Conservation (phyloP, 2,113 vertebrate species). For the Origma solitaria region DNA sequence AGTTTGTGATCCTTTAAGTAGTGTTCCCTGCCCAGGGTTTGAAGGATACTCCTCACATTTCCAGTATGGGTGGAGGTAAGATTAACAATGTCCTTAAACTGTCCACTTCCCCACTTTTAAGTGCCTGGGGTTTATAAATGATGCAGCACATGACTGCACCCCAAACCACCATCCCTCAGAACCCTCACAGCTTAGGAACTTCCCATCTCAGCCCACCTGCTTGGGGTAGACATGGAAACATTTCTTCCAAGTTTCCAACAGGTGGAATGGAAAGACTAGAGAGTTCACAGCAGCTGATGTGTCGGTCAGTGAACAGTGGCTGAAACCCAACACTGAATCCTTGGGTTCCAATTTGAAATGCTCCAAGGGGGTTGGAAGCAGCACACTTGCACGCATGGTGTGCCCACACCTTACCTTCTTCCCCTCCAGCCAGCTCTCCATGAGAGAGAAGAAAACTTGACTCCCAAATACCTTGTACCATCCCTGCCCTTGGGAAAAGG, state of each 20-base stretch:
- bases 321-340: background rate
- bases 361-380: background rate
- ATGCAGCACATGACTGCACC: background rate
- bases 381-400: rapidly evolving
- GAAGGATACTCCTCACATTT: background rate
- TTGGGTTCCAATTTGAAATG: background rate
- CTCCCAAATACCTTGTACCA: background rate
- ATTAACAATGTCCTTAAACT: background rate
- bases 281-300: background rate
- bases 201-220: background rate
- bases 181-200: background rate
- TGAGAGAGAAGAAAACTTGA: background rate
- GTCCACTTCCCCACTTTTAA: background rate
- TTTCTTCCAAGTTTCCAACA: background rate
- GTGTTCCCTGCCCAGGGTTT: background rate
- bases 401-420: background rate
- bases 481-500: background rate
- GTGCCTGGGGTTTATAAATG: background rate
- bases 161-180: background rate
- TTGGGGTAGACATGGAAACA: background rate
- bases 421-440: background rate
- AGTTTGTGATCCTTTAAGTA: background rate
- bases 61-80: background rate
- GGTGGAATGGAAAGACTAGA: background rate
- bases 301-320: background rate